Evolutionary conservation across 2,888 invertebrate species (phyloP).

Genomic region (Yponomeuta plumbellus): DNA sequence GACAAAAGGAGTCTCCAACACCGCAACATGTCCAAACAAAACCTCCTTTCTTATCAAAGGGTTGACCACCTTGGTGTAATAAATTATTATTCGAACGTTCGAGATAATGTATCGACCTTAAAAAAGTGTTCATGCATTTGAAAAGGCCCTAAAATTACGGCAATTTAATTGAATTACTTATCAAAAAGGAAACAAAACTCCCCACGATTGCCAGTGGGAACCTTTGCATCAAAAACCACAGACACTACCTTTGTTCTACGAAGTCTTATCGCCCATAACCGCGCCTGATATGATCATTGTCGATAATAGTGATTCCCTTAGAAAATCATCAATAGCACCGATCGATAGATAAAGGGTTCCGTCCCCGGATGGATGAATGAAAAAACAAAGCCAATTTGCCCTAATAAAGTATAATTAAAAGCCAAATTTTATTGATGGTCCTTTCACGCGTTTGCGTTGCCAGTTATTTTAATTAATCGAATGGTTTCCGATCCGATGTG

Average conservation of each 20-base stretch:
- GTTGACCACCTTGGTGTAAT: too few relatives aligned
- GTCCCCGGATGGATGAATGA: conserved; percentile 38
- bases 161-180: neutral
- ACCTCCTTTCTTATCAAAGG: too few relatives aligned
- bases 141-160: too few relatives aligned
- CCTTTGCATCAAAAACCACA: conserved; percentile 39
- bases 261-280: conserved; percentile 10
- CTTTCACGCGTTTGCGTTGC: conserved; percentile 52
- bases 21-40: too few relatives aligned
- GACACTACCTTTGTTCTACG: conserved; percentile 14
- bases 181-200: conserved; percentile 21
- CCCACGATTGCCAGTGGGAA: conserved; percentile 41
- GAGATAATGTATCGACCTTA: too few relatives aligned
- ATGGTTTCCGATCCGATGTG: conserved; percentile 42
- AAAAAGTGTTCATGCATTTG: neutral
- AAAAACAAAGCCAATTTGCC: conserved; percentile 69
- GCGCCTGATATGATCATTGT: conserved; percentile 58
- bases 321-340: conserved; percentile 73
- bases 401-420: conserved; percentile 71
- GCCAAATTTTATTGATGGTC: conserved; percentile 63
- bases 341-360: conserved; percentile 53
- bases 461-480: conserved; percentile 65
- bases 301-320: conserved; percentile 72
- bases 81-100: too few relatives aligned
- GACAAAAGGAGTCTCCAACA: too few relatives aligned